Conservation (phyloP, 2,113 vertebrate genomes). For the Callocephalon fimbriatum region DNA sequence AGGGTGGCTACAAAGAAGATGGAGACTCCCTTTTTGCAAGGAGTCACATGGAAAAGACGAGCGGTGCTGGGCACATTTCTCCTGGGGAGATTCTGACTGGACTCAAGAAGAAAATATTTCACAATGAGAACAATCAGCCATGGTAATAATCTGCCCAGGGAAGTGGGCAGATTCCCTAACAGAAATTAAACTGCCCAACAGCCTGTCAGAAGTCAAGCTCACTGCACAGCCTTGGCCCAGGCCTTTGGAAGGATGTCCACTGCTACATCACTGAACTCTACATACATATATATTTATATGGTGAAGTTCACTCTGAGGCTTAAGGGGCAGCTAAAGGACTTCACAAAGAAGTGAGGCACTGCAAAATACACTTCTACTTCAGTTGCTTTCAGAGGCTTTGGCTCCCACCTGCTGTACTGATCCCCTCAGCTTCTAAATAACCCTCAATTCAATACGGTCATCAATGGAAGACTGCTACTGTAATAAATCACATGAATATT, state of each 20-base stretch:
- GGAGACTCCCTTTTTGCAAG: not conserved
- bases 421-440: constrained; percentile 40
- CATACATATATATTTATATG: accelerated
- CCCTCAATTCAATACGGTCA: not conserved
- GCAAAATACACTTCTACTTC: not conserved
- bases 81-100: not conserved
- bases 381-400: not conserved
- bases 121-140: not conserved
- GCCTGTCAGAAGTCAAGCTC: not conserved
- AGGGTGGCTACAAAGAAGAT: not conserved
- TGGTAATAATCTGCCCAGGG: not conserved
- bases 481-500: constrained; percentile 23
- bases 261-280: not conserved
- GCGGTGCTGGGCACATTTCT: not conserved
- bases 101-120: not conserved
- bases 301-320: not conserved
- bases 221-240: not conserved
- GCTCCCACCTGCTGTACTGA: constrained; percentile 10
- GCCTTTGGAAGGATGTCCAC: not conserved
- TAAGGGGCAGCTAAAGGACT: not conserved
- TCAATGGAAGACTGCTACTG: not conserved
- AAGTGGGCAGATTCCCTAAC: not conserved
- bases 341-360: not conserved
- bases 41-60: not conserved
- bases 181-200: not conserved